Evolutionary conservation across 64 coral and sea anemone genomes (phyloP).

Genomic region (Montipora cactus): DNA sequence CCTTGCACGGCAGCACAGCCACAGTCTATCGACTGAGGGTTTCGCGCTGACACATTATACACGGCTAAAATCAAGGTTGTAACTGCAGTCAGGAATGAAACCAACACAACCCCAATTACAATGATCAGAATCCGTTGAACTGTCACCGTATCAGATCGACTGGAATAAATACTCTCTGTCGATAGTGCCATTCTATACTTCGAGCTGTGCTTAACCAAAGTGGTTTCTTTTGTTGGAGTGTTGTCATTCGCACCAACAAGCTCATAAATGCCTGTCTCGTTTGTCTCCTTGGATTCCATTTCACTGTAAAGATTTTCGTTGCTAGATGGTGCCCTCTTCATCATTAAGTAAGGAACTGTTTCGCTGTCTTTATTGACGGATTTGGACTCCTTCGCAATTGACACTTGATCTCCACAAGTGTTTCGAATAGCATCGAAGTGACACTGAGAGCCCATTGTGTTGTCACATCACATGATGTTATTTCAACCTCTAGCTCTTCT

Average conservation of each 20-base stretch:
- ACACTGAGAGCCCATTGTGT: background rate
- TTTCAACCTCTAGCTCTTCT: no score
- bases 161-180: background rate
- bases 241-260: background rate
- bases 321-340: background rate
- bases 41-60: background rate
- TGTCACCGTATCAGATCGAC: background rate
- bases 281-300: constrained; percentile 3
- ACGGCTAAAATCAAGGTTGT: constrained; percentile 16
- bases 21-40: background rate
- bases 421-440: background rate
- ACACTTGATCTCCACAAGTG: background rate
- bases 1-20: background rate
- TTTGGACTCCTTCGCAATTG: background rate
- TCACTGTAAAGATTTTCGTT: constrained; percentile 3
- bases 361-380: no score
- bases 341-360: background rate
- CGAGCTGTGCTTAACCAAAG: background rate
- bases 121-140: background rate
- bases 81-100: background rate
- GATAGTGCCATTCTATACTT: constrained; percentile 14
- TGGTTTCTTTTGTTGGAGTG: background rate
- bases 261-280: background rate
- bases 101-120: background rate
- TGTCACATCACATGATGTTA: no score